Evolutionary conservation across 2,113 vertebrate genomes (phyloP).

Genomic region (Cariama cristata): DNA sequence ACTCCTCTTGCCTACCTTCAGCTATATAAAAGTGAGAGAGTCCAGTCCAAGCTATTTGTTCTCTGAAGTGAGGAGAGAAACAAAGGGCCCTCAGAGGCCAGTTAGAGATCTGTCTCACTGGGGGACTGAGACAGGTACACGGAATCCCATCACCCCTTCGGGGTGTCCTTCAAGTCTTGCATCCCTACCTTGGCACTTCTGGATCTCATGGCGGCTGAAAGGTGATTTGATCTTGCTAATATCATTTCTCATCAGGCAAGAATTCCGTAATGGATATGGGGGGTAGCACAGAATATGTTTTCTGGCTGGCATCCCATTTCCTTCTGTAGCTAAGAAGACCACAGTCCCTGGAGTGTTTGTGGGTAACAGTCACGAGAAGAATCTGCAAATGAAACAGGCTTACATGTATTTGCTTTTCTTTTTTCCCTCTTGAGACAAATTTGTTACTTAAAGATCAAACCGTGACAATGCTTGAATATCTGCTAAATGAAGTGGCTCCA

Average conservation of each 20-base stretch:
- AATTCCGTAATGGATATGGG: background rate
- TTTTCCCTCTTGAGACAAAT: background rate
- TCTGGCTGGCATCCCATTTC: background rate
- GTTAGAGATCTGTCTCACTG: background rate
- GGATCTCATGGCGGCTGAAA: background rate
- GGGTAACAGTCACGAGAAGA: background rate
- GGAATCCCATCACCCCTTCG: background rate
- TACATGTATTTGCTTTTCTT: background rate
- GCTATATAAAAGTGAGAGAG: background rate
- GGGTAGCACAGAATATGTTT: background rate
- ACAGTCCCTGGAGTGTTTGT: background rate
- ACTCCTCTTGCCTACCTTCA: background rate
- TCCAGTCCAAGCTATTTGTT: background rate
- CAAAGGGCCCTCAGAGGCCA: background rate
- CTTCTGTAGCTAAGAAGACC: background rate
- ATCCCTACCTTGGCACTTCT: background rate
- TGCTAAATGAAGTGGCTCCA: background rate
- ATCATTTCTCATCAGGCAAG: background rate
- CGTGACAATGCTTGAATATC: background rate
- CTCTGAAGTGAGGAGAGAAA: background rate
- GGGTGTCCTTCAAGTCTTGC: background rate
- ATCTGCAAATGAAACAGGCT: background rate
- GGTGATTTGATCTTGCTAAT: background rate
- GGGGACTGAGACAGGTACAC: background rate
- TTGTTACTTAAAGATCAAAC: background rate